Base-by-base conservation (phyloP, 2,888 invertebrate genomes). In the Emesis russula region DNA sequence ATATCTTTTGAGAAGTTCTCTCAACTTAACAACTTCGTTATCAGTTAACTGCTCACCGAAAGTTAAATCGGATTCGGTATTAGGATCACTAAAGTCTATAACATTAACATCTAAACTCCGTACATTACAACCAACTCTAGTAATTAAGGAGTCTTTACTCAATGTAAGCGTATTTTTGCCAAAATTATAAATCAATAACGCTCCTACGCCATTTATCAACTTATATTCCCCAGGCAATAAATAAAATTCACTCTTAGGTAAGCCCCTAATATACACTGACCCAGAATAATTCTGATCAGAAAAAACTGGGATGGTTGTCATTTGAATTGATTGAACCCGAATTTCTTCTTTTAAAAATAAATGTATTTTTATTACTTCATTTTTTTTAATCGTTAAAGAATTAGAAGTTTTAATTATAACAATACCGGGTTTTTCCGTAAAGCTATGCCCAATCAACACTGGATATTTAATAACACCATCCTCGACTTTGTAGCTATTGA, bases 201-300 rank as follows among this genome's bases (percentile, higher is more conserved):
- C 11, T 6, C 53, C 33, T 31, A 58, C 15, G 9, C 58, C 58
- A 13, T 53, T 36, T 33, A 15, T 3, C 9, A 68, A 48, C 18
- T 33, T 9, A 33, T 79, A 79, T n/a, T 79, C 48, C 0, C 74
- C 79, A 7, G 74, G 74, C 15, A 84, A 31, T 44, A 84, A 41
- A 75, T 79, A 84, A 48, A 38, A 84, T 31, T 66, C 68, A 6
- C 9, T 68, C 9, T 33, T 66, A 31, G 11, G 18, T 18, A 9
- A 33, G 13, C 79, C 71, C 15, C 31, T 66, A 7, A 74, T 44
- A 41, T 31, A 66, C 13, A 75, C 74, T 36, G n/a, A 36, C 11
- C 73, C 74, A n/a, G 74, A 41, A 25, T 41, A 73, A 13, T 44
- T 53, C 3, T 15, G 6, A n/a, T 58, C 18, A n/a, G 58, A 18